Percentiles rank a stretch among this genome's conserved stretches.
Conservation (phyloP, 2,797 vertebrate species). For the Neosilurus hyrtlii region DNA sequence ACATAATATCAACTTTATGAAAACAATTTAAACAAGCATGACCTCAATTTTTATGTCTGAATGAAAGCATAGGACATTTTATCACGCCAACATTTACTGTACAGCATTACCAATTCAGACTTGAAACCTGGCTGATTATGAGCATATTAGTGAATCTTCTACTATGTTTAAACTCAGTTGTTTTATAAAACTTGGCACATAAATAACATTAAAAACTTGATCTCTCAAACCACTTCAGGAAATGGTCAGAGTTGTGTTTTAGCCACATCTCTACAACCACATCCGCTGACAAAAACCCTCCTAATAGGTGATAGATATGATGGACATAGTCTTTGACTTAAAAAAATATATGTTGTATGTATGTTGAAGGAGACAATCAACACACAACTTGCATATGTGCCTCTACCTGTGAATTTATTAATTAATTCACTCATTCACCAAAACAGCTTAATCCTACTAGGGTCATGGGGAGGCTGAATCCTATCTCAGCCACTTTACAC, state of each 20-base stretch:
- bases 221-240: not conserved
- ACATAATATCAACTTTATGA: not conserved
- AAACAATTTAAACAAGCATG: not conserved
- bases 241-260: not conserved
- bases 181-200: not conserved
- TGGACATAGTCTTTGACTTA: not conserved
- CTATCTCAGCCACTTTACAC: too few relatives aligned
- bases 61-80: not conserved
- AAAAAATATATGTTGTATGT: not conserved
- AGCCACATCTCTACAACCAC: not conserved
- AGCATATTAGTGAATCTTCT: not conserved
- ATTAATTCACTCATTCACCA: too few relatives aligned
- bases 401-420: not conserved
- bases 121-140: not conserved
- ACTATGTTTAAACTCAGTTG: not conserved
- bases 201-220: not conserved
- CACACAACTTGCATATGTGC: not conserved
- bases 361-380: not conserved
- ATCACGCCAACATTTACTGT: not conserved
- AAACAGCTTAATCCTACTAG: too few relatives aligned
- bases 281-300: not conserved
- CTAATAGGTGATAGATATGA: not conserved
- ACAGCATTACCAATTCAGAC: not conserved
- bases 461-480: too few relatives aligned
- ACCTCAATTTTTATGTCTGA: not conserved